Percentiles rank a stretch among this genome's conserved stretches.
These are phyloP conservation scores for Hiodon alosoides DNA, from an alignment of 2,113 vertebrate species.

Conservation along the genomic window DNA sequence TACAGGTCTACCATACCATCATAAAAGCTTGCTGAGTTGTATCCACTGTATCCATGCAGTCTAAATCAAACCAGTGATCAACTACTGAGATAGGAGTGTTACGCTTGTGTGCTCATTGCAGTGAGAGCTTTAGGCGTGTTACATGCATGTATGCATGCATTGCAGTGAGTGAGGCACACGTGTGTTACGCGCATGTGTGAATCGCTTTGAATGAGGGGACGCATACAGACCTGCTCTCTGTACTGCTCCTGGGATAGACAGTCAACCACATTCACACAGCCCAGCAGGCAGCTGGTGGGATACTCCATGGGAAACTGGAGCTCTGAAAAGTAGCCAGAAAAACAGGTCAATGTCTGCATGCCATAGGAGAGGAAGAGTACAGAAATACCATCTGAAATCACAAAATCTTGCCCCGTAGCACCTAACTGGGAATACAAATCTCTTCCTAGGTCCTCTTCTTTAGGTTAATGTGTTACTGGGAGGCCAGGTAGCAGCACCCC, in stretches of 20 bases:
- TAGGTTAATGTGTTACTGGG: not conserved
- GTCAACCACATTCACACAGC: slow-evolving; percentile 80
- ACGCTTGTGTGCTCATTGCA: not conserved
- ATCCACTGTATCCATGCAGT: too few species aligned
- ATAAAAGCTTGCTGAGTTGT: too few species aligned
- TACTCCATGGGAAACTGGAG: slow-evolving; percentile 78
- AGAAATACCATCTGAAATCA: too few species aligned
- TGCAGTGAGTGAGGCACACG: not conserved
- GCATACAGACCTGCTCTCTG: slow-evolving; percentile 75
- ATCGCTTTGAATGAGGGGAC: not conserved
- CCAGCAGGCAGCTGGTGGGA: slow-evolving; percentile 86
- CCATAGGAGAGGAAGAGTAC: too few species aligned
- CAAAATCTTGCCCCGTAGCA: too few species aligned
- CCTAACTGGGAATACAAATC: too few species aligned
- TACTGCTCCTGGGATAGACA: slow-evolving; percentile 89
- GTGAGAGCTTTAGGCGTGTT: too few species aligned
- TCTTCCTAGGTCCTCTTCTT: too few species aligned
- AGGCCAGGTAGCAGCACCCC: not conserved
- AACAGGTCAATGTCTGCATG: too few species aligned
- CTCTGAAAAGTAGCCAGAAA: slow-evolving; percentile 39
- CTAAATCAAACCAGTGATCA: too few species aligned
- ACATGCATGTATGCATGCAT: not conserved
- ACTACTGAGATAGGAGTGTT: not conserved
- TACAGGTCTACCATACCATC: too few species aligned
- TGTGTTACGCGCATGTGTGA: not conserved